Percentiles rank a stretch among this genome's conserved stretches.
These are phyloP conservation scores for Nycticorax nycticorax DNA, from an alignment of 2,113 vertebrate species.

Conservation along the genomic window DNA sequence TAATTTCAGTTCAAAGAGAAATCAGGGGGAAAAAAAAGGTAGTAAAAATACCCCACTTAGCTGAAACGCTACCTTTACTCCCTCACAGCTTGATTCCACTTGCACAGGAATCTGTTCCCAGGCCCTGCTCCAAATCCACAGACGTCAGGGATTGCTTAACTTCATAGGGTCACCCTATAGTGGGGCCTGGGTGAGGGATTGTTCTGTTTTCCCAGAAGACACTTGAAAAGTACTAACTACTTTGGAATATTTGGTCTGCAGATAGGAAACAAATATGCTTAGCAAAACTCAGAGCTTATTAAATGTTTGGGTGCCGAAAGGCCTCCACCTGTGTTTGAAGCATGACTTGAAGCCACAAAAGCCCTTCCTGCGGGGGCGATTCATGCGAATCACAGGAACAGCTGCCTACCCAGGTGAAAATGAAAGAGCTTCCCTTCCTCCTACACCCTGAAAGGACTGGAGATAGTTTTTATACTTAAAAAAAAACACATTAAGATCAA, in stretches of 20 bases:
- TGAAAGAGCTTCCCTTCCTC: conserved; percentile 3
- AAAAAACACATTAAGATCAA: background rate
- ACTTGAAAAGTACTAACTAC: background rate
- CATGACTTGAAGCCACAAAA: background rate
- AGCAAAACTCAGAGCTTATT: background rate
- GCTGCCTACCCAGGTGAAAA: conserved; percentile 13
- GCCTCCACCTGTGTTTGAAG: background rate
- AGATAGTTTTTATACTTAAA: background rate
- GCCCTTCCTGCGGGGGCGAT: background rate
- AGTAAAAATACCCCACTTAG: background rate
- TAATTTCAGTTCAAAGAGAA: background rate
- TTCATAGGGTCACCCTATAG: background rate
- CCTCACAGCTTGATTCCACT: background rate
- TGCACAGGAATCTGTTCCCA: background rate
- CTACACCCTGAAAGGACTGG: background rate
- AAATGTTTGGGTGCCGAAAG: background rate
- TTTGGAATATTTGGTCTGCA: background rate
- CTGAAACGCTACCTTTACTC: background rate
- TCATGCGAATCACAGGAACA: background rate
- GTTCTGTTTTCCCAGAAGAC: background rate
- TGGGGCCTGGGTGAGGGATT: background rate
- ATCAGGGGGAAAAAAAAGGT: background rate
- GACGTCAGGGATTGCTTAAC: background rate
- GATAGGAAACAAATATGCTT: background rate
- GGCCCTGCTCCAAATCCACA: background rate